Evolutionary conservation across 1,140 invertebrate species (phyloP).

Genomic region (Drosophila santomea): DNA sequence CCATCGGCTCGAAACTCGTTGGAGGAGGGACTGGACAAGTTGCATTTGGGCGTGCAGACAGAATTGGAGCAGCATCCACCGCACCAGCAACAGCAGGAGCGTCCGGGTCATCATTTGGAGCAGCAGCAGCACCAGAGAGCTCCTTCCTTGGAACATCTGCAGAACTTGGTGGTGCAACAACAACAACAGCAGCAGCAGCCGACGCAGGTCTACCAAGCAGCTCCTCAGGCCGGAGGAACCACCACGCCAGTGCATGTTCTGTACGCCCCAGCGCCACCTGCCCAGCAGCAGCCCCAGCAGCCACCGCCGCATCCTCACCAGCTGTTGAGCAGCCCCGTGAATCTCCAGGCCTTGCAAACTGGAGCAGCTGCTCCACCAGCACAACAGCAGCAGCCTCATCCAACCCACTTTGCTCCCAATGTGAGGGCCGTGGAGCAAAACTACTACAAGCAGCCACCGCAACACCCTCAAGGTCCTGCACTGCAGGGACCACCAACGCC

Average conservation of each 20-base stretch:
- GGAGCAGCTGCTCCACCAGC: conserved; percentile 33
- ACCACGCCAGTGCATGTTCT: conserved; percentile 81
- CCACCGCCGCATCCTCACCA: conserved; percentile 62
- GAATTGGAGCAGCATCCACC: conserved; percentile 50
- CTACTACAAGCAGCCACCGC: conserved; percentile 86
- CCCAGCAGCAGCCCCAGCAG: conserved; percentile 40
- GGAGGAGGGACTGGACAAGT: conserved; percentile 76
- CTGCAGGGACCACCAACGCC: conserved; percentile 51
- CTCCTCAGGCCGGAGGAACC: conserved; percentile 40
- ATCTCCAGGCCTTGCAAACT: conserved; percentile 70
- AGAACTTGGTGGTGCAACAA: conserved; percentile 35
- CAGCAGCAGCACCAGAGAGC: conserved; percentile 53
- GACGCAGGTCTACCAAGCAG: conserved; percentile 43
- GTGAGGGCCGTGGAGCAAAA: conserved; percentile 87
- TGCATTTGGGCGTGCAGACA: conserved; percentile 47
- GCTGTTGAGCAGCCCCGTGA: conserved; percentile 72
- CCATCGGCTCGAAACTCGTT: conserved; percentile 61
- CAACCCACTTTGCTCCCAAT: conserved; percentile 82
- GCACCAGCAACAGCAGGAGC: conserved; percentile 42
- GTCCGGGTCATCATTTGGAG: conserved; percentile 30
- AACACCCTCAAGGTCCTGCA: conserved; percentile 84
- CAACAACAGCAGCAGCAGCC: conserved; percentile 36
- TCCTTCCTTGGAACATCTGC: conserved; percentile 45
- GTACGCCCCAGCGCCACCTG: conserved; percentile 83
- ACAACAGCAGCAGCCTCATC: conserved; percentile 40